Base-by-base conservation (phyloP, 2,888 invertebrate genomes). In the Parnassius orleans region DNA sequence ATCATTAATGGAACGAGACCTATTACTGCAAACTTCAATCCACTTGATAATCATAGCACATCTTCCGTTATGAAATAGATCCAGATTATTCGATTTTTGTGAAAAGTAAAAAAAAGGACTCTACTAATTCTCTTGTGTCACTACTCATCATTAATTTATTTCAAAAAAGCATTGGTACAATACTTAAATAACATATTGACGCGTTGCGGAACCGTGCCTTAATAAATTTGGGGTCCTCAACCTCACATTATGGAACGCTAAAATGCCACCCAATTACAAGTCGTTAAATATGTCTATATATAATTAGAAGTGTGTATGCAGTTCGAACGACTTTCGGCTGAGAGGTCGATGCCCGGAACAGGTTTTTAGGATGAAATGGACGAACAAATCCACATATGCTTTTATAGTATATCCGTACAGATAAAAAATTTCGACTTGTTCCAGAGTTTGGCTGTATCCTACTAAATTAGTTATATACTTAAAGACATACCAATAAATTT, bases 291-390 rank as follows among this genome's bases (percentile, higher is more conserved):
- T 69, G 72, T 72, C 76, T 72, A 72, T 75, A 75, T 56, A 71
- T 75, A 77, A 76, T 69, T 67, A 65, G 63, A 64, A 66, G 68
- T 74, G 69, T 77, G 76, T 73, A 77, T 77, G 70, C 74, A 75
- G 75, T 71, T 53, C 53, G 64, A 59, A 57, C 64, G 61, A 58
- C 55, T 55, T 59, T 64, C 58, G 65, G 64, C 57, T 47, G 64
- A 41, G 60, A 44, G 60, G 56, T 64, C 66, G 43, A 56, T 66
- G 72, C 61, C 67, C 74, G 47, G 56, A 65, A 72, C 77, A 50
- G 77, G 76, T 73, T 75, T 76, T 73, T 68, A 70, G 72, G 68
- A 71, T 63, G 67, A 62, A 66, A 54, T 54, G 44, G 60, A 61
- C 63, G 46, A 48, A 65, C 63, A 24, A 24, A 56, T 60, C 48